Percentiles rank a stretch among this genome's conserved stretches.
Conservation (phyloP, 2,797 vertebrate genomes). For the Hylomyscus alleni region DNA sequence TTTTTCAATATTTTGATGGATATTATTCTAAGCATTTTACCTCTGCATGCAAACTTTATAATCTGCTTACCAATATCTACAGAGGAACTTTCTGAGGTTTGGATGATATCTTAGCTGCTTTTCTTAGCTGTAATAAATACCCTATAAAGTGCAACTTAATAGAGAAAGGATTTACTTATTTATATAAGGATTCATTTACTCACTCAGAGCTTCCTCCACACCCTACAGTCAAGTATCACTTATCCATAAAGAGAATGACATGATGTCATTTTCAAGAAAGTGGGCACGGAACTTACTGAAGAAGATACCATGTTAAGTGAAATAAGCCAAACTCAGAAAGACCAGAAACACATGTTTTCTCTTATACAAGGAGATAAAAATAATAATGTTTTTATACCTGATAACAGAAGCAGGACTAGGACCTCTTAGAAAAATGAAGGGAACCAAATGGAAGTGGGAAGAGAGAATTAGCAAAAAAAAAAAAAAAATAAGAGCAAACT, state of each 20-base stretch:
- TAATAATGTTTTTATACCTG: background rate
- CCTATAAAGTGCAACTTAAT: no score
- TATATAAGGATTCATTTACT: background rate
- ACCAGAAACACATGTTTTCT: background rate
- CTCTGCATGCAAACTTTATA: background rate
- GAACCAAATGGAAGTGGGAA: background rate
- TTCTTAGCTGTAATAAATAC: background rate
- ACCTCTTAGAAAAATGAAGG: background rate
- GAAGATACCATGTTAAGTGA: background rate
- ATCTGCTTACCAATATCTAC: background rate
- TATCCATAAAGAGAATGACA: background rate
- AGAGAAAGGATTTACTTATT: background rate
- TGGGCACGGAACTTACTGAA: no score
- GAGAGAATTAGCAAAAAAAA: background rate
- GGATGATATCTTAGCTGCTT: background rate
- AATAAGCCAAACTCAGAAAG: background rate
- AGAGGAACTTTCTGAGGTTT: background rate
- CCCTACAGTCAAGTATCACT: background rate
- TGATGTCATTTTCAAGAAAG: background rate
- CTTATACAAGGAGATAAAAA: background rate
- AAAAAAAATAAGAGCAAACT: no score
- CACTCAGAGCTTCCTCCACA: background rate
- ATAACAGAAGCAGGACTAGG: background rate
- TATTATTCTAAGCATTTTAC: background rate
- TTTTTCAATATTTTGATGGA: background rate